phyloP scores from a whole-genome alignment of 2,888 invertebrate species.

The Atherix ibis region DNA sequence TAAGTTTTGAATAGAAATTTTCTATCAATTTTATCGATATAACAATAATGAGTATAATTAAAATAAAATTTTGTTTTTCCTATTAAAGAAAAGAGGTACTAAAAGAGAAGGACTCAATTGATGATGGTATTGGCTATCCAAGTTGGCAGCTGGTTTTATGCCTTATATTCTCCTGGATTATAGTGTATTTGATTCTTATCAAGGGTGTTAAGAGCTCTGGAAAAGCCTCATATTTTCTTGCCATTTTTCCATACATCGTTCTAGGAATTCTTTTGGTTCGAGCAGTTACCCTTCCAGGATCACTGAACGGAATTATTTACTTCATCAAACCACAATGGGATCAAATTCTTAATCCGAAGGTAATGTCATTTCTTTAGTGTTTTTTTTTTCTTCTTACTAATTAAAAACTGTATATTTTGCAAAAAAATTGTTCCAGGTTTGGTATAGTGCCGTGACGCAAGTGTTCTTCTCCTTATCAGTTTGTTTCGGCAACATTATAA shows the following conservation, averaged over 20 bases:
- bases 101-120: conserved; percentile 33
- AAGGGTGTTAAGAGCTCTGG: conserved; percentile 48
- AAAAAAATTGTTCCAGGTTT: conserved; percentile 27
- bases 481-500: conserved; percentile 45
- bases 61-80: background rate
- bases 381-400: background rate
- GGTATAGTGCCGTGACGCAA: conserved; percentile 49
- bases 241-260: conserved; percentile 53
- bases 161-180: conserved; percentile 36
- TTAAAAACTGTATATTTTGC: background rate
- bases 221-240: conserved; percentile 58
- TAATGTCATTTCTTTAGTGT: conserved; percentile 13
- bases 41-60: background rate
- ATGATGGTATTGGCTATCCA: conserved; percentile 39
- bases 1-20: conserved; percentile 24
- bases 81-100: conserved; percentile 37
- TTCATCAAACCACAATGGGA: conserved; percentile 50
- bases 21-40: background rate
- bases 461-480: conserved; percentile 47
- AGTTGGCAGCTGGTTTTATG: conserved; percentile 39
- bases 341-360: conserved; percentile 42
- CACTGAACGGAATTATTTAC: conserved; percentile 42
- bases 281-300: conserved; percentile 43
- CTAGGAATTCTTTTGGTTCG: conserved; percentile 46
- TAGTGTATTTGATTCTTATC: conserved; percentile 36